Evolutionary conservation across 2,797 vertebrate species (phyloP), one percentile per base, ranked within the genome.

Genomic region (Tamandua tetradactyla): DNA sequence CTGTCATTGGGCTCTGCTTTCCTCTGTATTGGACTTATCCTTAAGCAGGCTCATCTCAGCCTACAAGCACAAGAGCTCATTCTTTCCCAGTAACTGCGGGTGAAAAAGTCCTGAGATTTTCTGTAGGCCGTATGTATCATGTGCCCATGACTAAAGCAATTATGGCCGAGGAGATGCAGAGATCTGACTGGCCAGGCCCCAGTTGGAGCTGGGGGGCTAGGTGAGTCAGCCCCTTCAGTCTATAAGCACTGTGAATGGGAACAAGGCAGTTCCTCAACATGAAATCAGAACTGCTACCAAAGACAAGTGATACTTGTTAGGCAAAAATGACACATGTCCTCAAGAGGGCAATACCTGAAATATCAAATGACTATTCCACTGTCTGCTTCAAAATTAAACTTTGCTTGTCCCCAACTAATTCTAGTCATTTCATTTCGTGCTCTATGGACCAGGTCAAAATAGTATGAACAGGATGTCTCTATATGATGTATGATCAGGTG

Each of bases 331-430:
- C 15, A 59, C 12, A 40, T 37, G 7, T 20, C n/a, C 44, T 22
- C 55, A 47, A 27, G 2, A 37, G 52, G 59, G 35, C 7, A 62
- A 49, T 23, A 37, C 35, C 37, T 17, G 35, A 78, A 40, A 35
- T 71, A 78, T 62, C 20, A 59, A 49, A 66, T 27, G 66, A 52
- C 32, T 75, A 44, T 27, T 40, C 25, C 78, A 78, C 1, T n/a
- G 55, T 44, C 91, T 25, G 44, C 44, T 71, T 49, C 81, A 87
- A 68, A 52, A 40, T 93, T 52, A 52, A 59, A 80, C 74, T 68
- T 66, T 71, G 20, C 61, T 93, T 42, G 35, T 22, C 25, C 27
- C 81, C 35, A 35, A 52, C 7, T 18, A 55, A 11, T 61, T 68
- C 40, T 35, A 3, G 14, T 37, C 30, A 42, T n/a, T 20, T n/a